These are phyloP conservation scores for Rachycentron canadum DNA, from an alignment of 2,797 vertebrate species.

Conservation along the genomic window DNA sequence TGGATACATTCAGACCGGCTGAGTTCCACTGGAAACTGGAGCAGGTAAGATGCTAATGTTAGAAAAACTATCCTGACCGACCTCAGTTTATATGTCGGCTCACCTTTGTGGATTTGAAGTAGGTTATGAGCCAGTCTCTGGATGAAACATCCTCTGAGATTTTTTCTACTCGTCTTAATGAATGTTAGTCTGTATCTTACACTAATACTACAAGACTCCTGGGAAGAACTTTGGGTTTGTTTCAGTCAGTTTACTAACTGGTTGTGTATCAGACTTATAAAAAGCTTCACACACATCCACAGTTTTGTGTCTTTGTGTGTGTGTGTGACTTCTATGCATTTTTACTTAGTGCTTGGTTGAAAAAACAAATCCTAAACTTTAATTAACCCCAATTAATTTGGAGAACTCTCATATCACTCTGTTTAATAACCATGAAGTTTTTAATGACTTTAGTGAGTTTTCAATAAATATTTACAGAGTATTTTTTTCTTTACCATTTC, in stretches of 20 bases:
- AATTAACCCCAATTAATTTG: slow-evolving; percentile 50
- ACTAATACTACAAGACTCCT: slow-evolving; percentile 6
- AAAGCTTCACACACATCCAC: neutral
- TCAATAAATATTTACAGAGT: slow-evolving; percentile 9
- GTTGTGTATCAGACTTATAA: neutral
- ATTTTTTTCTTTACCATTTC: neutral
- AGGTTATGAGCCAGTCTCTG: slow-evolving; percentile 13
- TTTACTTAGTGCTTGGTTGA: slow-evolving; percentile 11
- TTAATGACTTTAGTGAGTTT: slow-evolving; percentile 31
- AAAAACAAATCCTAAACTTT: slow-evolving; percentile 6
- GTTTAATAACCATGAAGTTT: slow-evolving; percentile 19
- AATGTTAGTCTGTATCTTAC: slow-evolving; percentile 7
- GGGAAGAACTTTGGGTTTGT: neutral
- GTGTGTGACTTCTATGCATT: neutral
- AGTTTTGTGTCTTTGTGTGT: slow-evolving; percentile 8
- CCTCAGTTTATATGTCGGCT: slow-evolving; percentile 11
- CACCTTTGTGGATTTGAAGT: slow-evolving; percentile 28
- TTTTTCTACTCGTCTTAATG: slow-evolving; percentile 1
- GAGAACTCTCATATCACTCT: slow-evolving; percentile 12
- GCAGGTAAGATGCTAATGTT: slow-evolving; percentile 85
- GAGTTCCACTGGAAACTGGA: slow-evolving; percentile 99
- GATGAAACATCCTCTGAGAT: slow-evolving; percentile 28
- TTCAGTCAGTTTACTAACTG: neutral
- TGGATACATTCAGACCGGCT: slow-evolving; percentile 94
- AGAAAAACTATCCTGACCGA: neutral